A percentile compares a stretch with the other conserved stretches of the same genome.
Conservation (phyloP, 1,140 invertebrate species). For the Ruditapes philippinarum region DNA sequence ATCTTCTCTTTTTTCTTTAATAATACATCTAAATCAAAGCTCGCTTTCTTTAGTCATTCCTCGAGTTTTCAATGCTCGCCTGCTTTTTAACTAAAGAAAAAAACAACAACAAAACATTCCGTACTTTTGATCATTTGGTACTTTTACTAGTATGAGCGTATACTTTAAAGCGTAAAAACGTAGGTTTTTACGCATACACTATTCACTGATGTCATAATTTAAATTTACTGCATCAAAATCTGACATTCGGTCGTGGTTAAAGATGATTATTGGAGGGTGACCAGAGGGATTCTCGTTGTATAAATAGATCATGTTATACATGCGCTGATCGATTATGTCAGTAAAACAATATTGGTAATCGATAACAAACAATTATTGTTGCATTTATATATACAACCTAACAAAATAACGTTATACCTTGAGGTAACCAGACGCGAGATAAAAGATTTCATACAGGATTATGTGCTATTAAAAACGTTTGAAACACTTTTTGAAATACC, state of each 20-base stretch:
- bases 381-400: background rate
- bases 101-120: too few relatives aligned
- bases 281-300: background rate
- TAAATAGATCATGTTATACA: background rate
- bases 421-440: too few relatives aligned
- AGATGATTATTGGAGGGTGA: background rate
- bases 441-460: background rate
- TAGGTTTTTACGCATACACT: too few relatives aligned
- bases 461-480: background rate
- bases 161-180: too few relatives aligned
- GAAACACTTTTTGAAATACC: background rate
- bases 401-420: too few relatives aligned
- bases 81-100: too few relatives aligned
- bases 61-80: too few relatives aligned
- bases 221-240: slow-evolving; percentile 4
- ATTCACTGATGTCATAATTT: slow-evolving; percentile 9
- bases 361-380: slow-evolving; percentile 8
- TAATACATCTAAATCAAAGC: too few relatives aligned
- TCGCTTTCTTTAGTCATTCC: too few relatives aligned
- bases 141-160: too few relatives aligned
- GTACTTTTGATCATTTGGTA: too few relatives aligned
- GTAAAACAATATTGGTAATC: slow-evolving; percentile 40
- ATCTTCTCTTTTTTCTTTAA: too few relatives aligned
- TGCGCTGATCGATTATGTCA: slow-evolving; percentile 7
- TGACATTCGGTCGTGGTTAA: background rate